Conservation (phyloP, 30 jellyfish, hydroid and myxozoan species). For the Pelagia noctiluca region DNA sequence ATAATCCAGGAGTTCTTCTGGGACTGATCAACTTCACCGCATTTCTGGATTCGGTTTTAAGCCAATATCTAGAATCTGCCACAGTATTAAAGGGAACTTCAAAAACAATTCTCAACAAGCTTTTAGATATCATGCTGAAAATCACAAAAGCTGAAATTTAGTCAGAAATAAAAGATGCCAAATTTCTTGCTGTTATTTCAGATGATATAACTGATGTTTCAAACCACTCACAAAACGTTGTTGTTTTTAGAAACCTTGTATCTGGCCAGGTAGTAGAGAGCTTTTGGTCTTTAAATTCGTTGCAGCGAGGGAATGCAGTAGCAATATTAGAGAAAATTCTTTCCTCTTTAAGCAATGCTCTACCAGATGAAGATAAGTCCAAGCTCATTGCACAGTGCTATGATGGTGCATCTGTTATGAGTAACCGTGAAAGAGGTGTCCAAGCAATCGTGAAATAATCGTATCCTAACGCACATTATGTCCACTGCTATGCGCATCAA, state of each 20-base stretch:
- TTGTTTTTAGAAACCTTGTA: slow-evolving; percentile 34
- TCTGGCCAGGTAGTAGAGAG: slow-evolving; percentile 29
- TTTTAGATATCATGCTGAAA: slow-evolving; percentile 59
- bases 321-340: slow-evolving; percentile 18
- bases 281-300: slow-evolving; percentile 49
- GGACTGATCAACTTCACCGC: no score
- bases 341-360: slow-evolving; percentile 35
- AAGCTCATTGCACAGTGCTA: no score
- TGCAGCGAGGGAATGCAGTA: slow-evolving; percentile 30
- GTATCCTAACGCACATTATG: no score
- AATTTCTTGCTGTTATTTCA: slow-evolving; percentile 59
- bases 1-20: slow-evolving; percentile 77
- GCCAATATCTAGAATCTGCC: slow-evolving; percentile 39
- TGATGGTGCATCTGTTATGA: no score
- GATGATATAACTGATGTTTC: slow-evolving; percentile 72
- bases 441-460: no score
- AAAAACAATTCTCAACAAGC: slow-evolving; percentile 54
- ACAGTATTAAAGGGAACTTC: no score
- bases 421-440: no score
- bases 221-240: slow-evolving; percentile 55
- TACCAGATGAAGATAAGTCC: slow-evolving; percentile 33
- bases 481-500: no score
- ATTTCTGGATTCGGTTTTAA: slow-evolving; percentile 46
- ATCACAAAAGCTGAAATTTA: slow-evolving; percentile 4
- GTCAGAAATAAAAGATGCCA: slow-evolving; percentile 24